Percentiles rank a stretch among this genome's conserved stretches.
Evolutionary conservation across 2,888 invertebrate species (phyloP).

Genomic region (Drosophila colorata): DNA sequence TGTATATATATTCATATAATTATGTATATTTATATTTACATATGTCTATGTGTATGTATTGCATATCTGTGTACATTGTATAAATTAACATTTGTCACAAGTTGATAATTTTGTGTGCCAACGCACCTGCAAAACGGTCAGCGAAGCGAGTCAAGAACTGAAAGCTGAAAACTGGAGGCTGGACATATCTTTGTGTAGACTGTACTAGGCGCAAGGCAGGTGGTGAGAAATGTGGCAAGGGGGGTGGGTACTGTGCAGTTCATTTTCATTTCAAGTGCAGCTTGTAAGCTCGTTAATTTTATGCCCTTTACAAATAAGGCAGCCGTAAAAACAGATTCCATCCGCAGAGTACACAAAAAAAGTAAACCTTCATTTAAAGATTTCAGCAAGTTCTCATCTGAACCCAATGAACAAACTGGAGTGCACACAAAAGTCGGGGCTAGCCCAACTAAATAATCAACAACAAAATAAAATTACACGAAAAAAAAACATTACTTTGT

Average conservation of each 20-base stretch:
- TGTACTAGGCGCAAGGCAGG: background rate
- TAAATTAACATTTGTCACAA: constrained; percentile 53
- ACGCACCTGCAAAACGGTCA: constrained; percentile 49
- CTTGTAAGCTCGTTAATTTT: background rate
- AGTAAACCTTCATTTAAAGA: background rate
- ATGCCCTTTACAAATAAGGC: constrained; percentile 1
- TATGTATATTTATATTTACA: background rate
- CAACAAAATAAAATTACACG: background rate
- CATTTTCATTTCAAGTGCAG: background rate
- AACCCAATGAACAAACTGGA: background rate
- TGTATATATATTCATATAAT: constrained; percentile 14
- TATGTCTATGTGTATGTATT: background rate
- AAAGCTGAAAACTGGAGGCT: constrained; percentile 12
- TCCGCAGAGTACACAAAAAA: background rate
- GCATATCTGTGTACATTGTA: constrained; percentile 1
- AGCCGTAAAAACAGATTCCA: background rate
- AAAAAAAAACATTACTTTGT: constrained; percentile 21
- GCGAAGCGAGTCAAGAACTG: constrained; percentile 13
- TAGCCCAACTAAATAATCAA: background rate
- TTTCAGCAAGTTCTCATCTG: background rate
- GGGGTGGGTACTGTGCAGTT: background rate
- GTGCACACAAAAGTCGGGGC: background rate
- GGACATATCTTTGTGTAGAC: background rate
- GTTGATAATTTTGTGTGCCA: constrained; percentile 58
- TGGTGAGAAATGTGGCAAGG: no score